These are phyloP conservation scores for Colletes collaris DNA, from an alignment of 2,888 invertebrate species.

Conservation along the genomic window DNA sequence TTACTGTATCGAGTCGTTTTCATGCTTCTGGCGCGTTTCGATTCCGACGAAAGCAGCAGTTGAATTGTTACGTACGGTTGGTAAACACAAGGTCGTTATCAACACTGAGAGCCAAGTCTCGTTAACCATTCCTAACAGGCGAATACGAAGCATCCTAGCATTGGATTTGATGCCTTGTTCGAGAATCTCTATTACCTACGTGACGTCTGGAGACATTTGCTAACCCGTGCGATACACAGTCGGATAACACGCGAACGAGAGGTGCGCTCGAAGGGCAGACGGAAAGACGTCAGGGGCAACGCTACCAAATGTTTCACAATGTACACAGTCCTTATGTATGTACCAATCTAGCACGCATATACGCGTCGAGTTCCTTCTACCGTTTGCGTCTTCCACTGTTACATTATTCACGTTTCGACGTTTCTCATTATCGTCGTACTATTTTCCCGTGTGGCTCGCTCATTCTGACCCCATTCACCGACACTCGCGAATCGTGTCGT, in stretches of 20 bases:
- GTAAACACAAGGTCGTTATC: constrained; percentile 69
- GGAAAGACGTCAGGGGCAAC: constrained; percentile 47
- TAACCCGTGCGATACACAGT: constrained; percentile 65
- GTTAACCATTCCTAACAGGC: constrained; percentile 68
- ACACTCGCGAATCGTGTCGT: neutral
- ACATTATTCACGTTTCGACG: constrained; percentile 21
- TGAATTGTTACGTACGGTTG: constrained; percentile 59
- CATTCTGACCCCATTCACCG: neutral
- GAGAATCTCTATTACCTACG: constrained; percentile 59
- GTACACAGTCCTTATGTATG: constrained; percentile 33
- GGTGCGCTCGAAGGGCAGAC: constrained; percentile 39
- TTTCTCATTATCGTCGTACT: constrained; percentile 24
- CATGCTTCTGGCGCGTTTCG: constrained; percentile 6
- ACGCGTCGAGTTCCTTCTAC: constrained; percentile 5
- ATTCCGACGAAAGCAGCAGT: constrained; percentile 22
- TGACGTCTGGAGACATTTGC: constrained; percentile 68
- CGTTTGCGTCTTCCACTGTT: constrained; percentile 9
- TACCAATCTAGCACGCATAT: constrained; percentile 35
- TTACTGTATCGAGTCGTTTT: neutral
- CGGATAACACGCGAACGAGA: constrained; percentile 66
- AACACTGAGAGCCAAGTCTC: constrained; percentile 65
- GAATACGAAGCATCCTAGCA: constrained; percentile 63
- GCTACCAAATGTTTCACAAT: constrained; percentile 59
- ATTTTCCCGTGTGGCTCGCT: neutral
- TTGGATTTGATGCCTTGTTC: constrained; percentile 67